Evolutionary conservation across 2,888 invertebrate genomes (phyloP).

Genomic region (Coelopa pilipes): DNA sequence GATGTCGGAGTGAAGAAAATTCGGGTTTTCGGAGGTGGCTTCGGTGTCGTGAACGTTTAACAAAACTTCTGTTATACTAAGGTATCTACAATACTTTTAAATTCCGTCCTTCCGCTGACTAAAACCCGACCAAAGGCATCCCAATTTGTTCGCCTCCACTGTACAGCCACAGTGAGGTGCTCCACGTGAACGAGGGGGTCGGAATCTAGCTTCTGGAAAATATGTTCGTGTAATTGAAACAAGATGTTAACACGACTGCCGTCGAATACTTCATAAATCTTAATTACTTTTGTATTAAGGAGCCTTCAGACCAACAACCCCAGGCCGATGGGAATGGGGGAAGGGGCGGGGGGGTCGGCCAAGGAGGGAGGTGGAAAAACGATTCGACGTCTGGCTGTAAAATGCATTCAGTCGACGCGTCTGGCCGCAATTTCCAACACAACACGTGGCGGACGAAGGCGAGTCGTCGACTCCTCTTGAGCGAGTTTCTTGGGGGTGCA

Average conservation of each 20-base stretch:
- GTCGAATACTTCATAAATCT: slow-evolving; percentile 31
- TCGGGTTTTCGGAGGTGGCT: too few relatives aligned
- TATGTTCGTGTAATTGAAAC: slow-evolving; percentile 31
- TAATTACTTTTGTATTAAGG: slow-evolving; percentile 31
- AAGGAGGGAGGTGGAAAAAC: neutral
- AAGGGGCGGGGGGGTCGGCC: neutral
- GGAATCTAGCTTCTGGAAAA: slow-evolving; percentile 5
- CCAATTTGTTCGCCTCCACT: neutral
- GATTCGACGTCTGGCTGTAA: neutral
- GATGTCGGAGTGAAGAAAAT: too few relatives aligned
- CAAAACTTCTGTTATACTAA: too few relatives aligned
- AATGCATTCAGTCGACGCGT: slow-evolving; percentile 11
- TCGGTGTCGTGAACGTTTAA: too few relatives aligned
- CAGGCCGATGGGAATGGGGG: neutral
- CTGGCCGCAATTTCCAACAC: slow-evolving; percentile 9
- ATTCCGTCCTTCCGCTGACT: neutral
- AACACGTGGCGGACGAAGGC: neutral
- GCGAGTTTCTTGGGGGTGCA: too few relatives aligned
- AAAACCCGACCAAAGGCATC: neutral
- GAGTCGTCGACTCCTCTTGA: too few relatives aligned
- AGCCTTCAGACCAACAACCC: neutral
- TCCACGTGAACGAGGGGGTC: neutral
- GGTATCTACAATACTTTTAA: neutral
- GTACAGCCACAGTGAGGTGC: too few relatives aligned
- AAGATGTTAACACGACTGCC: slow-evolving; percentile 30